Base-by-base conservation (phyloP, 2,113 vertebrate genomes). In the Pagrus major region DNA sequence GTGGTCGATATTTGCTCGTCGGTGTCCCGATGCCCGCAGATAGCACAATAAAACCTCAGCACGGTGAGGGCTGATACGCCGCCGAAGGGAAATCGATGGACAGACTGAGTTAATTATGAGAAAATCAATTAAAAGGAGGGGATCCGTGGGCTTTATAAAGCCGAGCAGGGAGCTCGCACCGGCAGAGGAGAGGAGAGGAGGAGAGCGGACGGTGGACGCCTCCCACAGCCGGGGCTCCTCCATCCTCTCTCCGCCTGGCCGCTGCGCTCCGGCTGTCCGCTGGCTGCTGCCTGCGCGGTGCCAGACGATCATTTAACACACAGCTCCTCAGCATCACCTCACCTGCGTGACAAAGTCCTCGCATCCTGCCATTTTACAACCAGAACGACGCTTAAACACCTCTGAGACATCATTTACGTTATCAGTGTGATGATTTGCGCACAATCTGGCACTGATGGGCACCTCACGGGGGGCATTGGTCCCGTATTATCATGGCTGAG, bases 81-180 rank as follows among this genome's bases (percentile, higher is more conserved):
- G 91, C 90, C 86, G 86, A 94, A 92, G 87, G 94, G 89, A 95
- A 95, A 96, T 96, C 95, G 93, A 95, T 95, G 91, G 88, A 87
- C 92, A 94, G 84, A 95, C 93, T 93, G 94, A 95, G 94, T 95
- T 96, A 95, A 96, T 96, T 95, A 94, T 94, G 87, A 90, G 91
- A 94, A 95, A 95, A 96, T 96, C 95, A 95, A 96, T 96, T 95
- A 95, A 93, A 91, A 95, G 94, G 94, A 94, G 94, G 94, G 90
- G 92, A 92, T 91, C 71, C 44, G 4, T 41, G 47, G 81, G 88
- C 84, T 93, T 93, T 93, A 91, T 92, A 94, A 95, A 76, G 85
- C 86, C 86, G 81, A 71, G 84, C 77, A 20, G 67, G 16, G 71
- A 67, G 84, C 78, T 67, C 27, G 35, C 80, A 51, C 70, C 59